Base-by-base conservation (phyloP, 2,888 invertebrate genomes). In the Gastrophysa polygoni region DNA sequence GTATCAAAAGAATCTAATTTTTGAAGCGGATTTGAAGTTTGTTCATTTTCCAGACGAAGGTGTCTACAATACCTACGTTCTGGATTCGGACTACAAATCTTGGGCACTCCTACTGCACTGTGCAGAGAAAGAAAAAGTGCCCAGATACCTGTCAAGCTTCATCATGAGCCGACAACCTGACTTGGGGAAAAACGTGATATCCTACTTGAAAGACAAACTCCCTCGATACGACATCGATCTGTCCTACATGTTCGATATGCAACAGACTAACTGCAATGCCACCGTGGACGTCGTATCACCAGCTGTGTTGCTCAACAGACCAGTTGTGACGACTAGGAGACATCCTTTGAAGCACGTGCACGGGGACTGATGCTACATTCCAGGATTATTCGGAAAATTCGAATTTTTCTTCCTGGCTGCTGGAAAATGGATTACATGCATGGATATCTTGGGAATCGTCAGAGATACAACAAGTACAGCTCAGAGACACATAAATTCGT, bases 101-200 rank as follows among this genome's bases (percentile, higher is more conserved):
- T 95, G 93, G 93, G 88, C 91, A 0, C 81, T 95, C 46, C 83
- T 94, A 24, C 86, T 95, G 76, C 94, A 95, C 76, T 94, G 95
- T 73, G 94, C 94, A 0, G 94, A 93, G 75, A 92, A 94, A 80
- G 85, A 86, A 50, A 89, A 89, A 70, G 91, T 89, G 46, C 87
- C 91, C 0, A 84, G 93, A 84, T 95, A 93, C 78, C 83, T 95
- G 34, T 93, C 93, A 21, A 93, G 93, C 51, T 90, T 94, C 75
- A 87, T 94, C 32, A 85, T 95, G 81, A 91, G 93, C 43, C 83
- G 90, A 29, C 82, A 86, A 68, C 80, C 85, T 1, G 81, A 78
- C 11, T 81, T 90, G 14, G 87, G 86, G 1, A 83, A 85, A 67
- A 90, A 91, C 75, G 91, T 91, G 18, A 87, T 90, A 80, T 88